Base-by-base conservation (phyloP, 2,888 invertebrate genomes). In the Hydraecia micacea region DNA sequence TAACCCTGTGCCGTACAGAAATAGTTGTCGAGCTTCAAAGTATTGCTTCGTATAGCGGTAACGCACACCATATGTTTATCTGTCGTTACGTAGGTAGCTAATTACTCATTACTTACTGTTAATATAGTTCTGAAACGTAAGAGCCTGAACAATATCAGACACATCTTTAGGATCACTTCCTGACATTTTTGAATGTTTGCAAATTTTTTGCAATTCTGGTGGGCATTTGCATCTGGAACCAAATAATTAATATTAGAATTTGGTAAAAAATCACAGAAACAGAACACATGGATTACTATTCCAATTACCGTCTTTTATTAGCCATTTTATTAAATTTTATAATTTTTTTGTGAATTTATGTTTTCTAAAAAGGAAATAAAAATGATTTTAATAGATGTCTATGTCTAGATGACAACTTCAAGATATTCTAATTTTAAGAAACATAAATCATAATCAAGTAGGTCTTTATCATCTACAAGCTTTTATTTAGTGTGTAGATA, bases 61-160 rank as follows among this genome's bases (percentile, higher is more conserved):
- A 25, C 69, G n/a, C 42, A 39, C 28, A 39, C 28, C 0, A 28
- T 7, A 8, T 25, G 11, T 42, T 18, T 49, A 18, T 18, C 4
- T 6, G 25, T 25, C 15, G 15, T 32, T 39, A 25, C 15, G n/a
- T 69, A 49, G 5, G 15, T 69, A 49, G 8, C 25, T 32, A 32
- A 32, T 32, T 32, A 18, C 25, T 32, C 25, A 70, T 39, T 39
- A 70, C 83, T 88, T 67, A 88, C 88, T 32, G 13, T 70, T 15
- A 39, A 82, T 21, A 32, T 78, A 75, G 36, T 92, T 91, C 55
- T 94, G 91, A 77, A 84, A 92, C 11, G 91, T 92, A 18, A 96
- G 94, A 60, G 95, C 95, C 75, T 93, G 92, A 73, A 95, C 91
- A 73, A 96, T 94, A 80, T 96, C 95, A 2, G 87, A 87, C 6